Evolutionary conservation across 2,797 vertebrate genomes (phyloP).

Genomic region (Myotis daubentonii): DNA sequence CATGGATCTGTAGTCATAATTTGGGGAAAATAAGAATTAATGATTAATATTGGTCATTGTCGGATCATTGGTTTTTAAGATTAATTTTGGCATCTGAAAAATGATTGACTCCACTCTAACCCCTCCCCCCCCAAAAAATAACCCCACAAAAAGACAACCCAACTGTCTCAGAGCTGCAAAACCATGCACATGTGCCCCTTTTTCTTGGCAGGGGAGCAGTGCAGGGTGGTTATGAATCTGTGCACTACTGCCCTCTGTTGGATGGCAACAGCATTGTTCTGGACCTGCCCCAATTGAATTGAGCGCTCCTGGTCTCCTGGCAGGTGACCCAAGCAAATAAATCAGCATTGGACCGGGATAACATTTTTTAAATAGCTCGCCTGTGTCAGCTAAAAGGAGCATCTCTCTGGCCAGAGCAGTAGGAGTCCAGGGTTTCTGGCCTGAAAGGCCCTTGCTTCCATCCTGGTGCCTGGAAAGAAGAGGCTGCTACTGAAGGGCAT

Average conservation of each 20-base stretch:
- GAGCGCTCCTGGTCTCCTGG: neutral
- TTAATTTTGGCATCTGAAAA: slow-evolving; percentile 17
- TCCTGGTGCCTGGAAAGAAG: neutral
- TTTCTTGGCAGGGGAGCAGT: neutral
- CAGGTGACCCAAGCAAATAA: neutral
- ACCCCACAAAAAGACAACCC: too few relatives aligned
- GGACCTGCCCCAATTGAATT: neutral
- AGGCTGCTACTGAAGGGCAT: neutral
- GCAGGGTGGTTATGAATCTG: neutral
- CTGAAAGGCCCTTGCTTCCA: neutral
- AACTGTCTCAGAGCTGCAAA: neutral
- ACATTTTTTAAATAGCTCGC: neutral
- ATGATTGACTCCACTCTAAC: neutral
- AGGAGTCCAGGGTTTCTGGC: neutral
- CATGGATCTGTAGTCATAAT: neutral
- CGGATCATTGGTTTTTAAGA: neutral
- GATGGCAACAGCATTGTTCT: neutral
- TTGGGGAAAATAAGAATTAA: neutral
- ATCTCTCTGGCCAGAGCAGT: neutral
- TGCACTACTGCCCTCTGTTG: slow-evolving; percentile 70
- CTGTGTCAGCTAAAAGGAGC: neutral
- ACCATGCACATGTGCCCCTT: too few relatives aligned
- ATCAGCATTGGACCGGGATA: neutral
- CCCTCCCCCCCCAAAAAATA: accelerated
- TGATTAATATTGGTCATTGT: neutral